phyloP scores from a whole-genome alignment of 2,888 invertebrate genomes.

The Chrysodeixis includens region DNA sequence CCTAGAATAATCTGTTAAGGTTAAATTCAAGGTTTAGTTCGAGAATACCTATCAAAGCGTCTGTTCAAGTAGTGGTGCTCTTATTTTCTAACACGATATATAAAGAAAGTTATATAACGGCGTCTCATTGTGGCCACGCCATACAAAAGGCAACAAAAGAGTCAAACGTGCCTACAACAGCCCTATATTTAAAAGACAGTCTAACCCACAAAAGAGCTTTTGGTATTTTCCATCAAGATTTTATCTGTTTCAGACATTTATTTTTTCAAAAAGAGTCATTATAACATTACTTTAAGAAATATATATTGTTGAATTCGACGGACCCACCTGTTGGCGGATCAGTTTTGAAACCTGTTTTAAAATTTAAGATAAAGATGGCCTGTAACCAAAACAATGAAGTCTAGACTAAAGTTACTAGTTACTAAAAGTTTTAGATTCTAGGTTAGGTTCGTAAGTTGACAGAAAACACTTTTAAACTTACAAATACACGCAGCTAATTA shows the following conservation, averaged over 20 bases:
- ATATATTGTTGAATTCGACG: neutral
- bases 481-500: neutral
- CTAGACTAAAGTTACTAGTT: neutral
- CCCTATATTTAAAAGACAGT: constrained; percentile 13
- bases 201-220: neutral
- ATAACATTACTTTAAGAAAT: neutral
- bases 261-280: neutral
- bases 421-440: too few relatives aligned
- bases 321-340: constrained; percentile 4
- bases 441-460: too few relatives aligned
- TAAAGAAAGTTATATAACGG: constrained; percentile 10
- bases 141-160: constrained; percentile 27
- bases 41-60: neutral
- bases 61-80: constrained; percentile 5
- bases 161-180: constrained; percentile 10
- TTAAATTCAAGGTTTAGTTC: neutral
- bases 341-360: neutral
- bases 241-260: neutral
- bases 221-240: neutral
- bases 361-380: neutral
- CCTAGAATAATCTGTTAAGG: neutral
- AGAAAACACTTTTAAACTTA: neutral
- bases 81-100: constrained; percentile 19
- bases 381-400: neutral
- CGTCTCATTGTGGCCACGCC: constrained; percentile 19